These are phyloP conservation scores for Vandiemenella viatica DNA, from an alignment of 2,888 invertebrate genomes.

Conservation along the genomic window DNA sequence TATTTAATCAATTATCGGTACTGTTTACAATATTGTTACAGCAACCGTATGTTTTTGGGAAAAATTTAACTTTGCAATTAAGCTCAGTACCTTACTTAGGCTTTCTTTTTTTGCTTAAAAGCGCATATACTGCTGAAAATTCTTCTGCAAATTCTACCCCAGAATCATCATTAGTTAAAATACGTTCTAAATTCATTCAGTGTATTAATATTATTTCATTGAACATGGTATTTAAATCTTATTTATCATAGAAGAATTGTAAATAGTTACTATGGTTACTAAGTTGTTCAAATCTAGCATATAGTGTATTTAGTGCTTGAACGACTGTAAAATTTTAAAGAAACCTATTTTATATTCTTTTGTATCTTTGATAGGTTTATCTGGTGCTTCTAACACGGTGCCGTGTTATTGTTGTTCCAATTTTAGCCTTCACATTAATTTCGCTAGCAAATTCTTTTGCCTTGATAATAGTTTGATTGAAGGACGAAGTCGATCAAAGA, in stretches of 20 bases:
- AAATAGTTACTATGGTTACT: constrained; percentile 16
- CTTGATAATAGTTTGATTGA: constrained; percentile 17
- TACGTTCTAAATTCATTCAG: constrained; percentile 11
- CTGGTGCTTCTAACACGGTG: constrained; percentile 15
- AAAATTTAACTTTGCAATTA: constrained; percentile 1
- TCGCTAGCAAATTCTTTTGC: constrained; percentile 17
- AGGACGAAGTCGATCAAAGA: constrained; percentile 17
- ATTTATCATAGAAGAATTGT: constrained; percentile 16
- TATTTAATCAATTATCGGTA: neutral
- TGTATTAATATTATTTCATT: constrained; percentile 12
- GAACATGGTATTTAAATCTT: constrained; percentile 11
- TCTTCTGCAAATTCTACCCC: constrained; percentile 12
- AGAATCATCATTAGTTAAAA: neutral
- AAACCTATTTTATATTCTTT: constrained; percentile 17
- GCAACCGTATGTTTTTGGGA: neutral
- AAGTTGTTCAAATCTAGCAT: constrained; percentile 15
- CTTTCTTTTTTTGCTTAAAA: constrained; percentile 10
- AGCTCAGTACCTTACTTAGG: neutral
- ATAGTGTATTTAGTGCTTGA: constrained; percentile 16
- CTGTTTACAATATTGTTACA: neutral
- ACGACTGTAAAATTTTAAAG: constrained; percentile 15
- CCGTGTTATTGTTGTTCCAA: constrained; percentile 13
- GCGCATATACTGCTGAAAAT: constrained; percentile 9
- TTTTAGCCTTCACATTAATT: constrained; percentile 16
- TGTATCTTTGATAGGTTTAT: constrained; percentile 16